phyloP scores from a whole-genome alignment of 2,888 invertebrate species.

The Apomyelois bistriatella region DNA sequence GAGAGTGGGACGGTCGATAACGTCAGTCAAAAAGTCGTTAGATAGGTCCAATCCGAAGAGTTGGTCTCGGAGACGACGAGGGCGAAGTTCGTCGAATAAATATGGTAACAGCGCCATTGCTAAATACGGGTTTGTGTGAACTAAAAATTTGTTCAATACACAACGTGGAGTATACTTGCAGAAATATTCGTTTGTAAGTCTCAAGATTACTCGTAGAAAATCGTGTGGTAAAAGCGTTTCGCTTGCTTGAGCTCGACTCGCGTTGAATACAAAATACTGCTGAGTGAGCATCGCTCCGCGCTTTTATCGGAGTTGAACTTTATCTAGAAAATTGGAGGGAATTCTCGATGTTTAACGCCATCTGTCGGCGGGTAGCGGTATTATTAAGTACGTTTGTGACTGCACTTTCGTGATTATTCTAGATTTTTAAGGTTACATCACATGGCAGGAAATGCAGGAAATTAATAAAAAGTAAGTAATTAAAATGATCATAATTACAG shows the following conservation, averaged over 20 bases:
- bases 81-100: slow-evolving; percentile 52
- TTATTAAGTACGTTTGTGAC: neutral
- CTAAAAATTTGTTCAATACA: neutral
- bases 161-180: slow-evolving; percentile 15
- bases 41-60: slow-evolving; percentile 61
- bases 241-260: slow-evolving; percentile 18
- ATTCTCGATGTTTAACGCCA: slow-evolving; percentile 26
- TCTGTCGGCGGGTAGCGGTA: slow-evolving; percentile 27
- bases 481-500: no score
- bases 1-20: slow-evolving; percentile 50
- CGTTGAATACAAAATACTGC: slow-evolving; percentile 31
- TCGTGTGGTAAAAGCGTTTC: neutral
- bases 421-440: no score
- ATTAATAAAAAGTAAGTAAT: no score
- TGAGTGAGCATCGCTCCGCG: slow-evolving; percentile 25
- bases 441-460: no score
- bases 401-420: no score
- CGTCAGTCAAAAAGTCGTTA: slow-evolving; percentile 57
- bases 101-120: slow-evolving; percentile 64
- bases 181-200: no score
- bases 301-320: slow-evolving; percentile 40
- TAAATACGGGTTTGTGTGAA: neutral
- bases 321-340: slow-evolving; percentile 27
- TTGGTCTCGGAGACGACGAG: slow-evolving; percentile 54
- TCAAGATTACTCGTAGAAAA: neutral